Evolutionary conservation across 2,797 vertebrate genomes (phyloP), one percentile per base, ranked within the genome.

Genomic region (Amblyopsis hoosieri): DNA sequence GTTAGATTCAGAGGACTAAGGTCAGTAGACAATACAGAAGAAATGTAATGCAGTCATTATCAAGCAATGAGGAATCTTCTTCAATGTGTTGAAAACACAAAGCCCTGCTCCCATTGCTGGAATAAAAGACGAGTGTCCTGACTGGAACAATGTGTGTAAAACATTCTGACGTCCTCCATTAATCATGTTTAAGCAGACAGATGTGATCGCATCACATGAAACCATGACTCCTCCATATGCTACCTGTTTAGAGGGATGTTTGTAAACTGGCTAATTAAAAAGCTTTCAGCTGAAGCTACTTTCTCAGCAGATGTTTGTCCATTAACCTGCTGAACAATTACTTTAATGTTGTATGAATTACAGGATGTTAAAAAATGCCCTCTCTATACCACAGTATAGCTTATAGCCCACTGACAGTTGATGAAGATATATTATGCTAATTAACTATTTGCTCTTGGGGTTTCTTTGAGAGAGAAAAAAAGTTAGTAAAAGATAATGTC

Each of bases 171-270:
- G 64, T 76, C 75, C 74, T 84, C 69, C 75, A 86, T 91, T 84
- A 90, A 90, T 91, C 87, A 86, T 62, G 68, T 84, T 86, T 84
- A 87, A 90, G 77, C 72, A 87, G 87, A 87, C 87, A 80, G 86
- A 85, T 83, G 86, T 76, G 79, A 83, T 74, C 59, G 66, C 66
- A 69, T 87, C 84, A 86, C 80, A 81, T 65, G 70, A 85, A 85
- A 83, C 68, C 65, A 81, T 67, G 81, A 83, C 83, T 84, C 83
- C 60, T 68, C 87, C 89, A 91, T 92, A 91, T 91, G 91, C 74
- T 87, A 84, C 86, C 85, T 88, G 89, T 86, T 90, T 69, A 63
- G 62, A 78, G 67, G 54, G 74, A 74, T 80, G 78, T 78, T 83
- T 83, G 68, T 71, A 78, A 89, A 86, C 71, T 58, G 68, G 79